Percentiles rank a stretch among this genome's conserved stretches.
Evolutionary conservation across 2,888 invertebrate species (phyloP).

Genomic region (Petrolisthes manimaculis): DNA sequence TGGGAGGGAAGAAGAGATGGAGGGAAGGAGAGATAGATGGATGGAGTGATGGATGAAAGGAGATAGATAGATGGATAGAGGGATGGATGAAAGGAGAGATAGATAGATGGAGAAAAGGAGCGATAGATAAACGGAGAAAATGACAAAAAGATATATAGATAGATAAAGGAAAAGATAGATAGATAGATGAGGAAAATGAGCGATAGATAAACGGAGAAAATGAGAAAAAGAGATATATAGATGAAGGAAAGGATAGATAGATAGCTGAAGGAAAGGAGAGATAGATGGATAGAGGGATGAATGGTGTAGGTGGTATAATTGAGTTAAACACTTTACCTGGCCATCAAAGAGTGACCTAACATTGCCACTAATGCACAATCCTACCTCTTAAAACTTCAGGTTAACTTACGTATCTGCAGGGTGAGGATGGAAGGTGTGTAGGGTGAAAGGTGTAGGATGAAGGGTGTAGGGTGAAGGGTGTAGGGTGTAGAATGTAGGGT

Average conservation of each 20-base stretch:
- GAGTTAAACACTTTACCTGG: slow-evolving; percentile 12
- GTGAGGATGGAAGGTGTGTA: no score
- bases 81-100: background rate
- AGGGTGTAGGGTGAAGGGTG: background rate
- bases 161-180: background rate
- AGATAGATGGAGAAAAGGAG: background rate
- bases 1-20: background rate
- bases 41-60: background rate
- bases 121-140: background rate
- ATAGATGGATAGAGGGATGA: no score
- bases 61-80: background rate
- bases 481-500: background rate
- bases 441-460: background rate
- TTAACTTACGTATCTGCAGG: no score
- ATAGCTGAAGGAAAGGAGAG: no score
- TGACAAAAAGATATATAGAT: background rate
- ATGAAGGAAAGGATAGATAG: background rate
- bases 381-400: background rate
- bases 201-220: no score
- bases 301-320: background rate
- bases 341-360: background rate
- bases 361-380: background rate
- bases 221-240: no score
- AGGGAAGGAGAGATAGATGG: background rate
- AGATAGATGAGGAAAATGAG: background rate